Percentiles rank a stretch among this genome's conserved stretches.
Conservation (phyloP, 2,888 invertebrate species). For the Synergus umbraculus region DNA sequence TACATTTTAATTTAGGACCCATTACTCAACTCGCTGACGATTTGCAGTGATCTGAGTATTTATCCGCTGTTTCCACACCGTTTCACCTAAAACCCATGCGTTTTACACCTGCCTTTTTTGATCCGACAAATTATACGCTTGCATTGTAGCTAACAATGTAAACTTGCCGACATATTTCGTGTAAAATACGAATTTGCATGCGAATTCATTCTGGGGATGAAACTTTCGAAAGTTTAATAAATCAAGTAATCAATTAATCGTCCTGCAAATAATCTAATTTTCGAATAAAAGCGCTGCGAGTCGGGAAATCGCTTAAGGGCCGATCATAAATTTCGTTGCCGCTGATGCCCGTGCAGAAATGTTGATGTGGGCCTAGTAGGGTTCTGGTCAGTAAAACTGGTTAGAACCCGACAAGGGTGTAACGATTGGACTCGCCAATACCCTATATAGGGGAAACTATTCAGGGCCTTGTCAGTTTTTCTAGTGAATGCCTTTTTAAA, state of each 20-base stretch:
- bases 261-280: background rate
- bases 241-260: background rate
- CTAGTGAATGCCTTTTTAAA: too few relatives aligned
- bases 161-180: slow-evolving; percentile 64
- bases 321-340: background rate
- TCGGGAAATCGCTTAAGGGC: background rate
- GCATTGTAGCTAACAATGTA: slow-evolving; percentile 66
- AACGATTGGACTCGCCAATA: too few relatives aligned
- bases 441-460: too few relatives aligned
- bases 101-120: slow-evolving; percentile 74
- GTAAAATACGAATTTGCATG: slow-evolving; percentile 3
- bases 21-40: background rate
- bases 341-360: too few relatives aligned
- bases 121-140: slow-evolving; percentile 75
- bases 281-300: background rate
- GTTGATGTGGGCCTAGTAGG: too few relatives aligned
- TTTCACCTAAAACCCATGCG: slow-evolving; percentile 69
- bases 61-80: slow-evolving; percentile 68
- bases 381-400: too few relatives aligned
- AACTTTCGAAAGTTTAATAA: background rate
- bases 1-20: background rate
- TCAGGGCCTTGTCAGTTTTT: too few relatives aligned
- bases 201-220: background rate
- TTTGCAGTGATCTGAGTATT: slow-evolving; percentile 68
- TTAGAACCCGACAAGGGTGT: too few relatives aligned